Evolutionary conservation across 2,797 vertebrate species (phyloP).

Genomic region (Masticophis lateralis): DNA sequence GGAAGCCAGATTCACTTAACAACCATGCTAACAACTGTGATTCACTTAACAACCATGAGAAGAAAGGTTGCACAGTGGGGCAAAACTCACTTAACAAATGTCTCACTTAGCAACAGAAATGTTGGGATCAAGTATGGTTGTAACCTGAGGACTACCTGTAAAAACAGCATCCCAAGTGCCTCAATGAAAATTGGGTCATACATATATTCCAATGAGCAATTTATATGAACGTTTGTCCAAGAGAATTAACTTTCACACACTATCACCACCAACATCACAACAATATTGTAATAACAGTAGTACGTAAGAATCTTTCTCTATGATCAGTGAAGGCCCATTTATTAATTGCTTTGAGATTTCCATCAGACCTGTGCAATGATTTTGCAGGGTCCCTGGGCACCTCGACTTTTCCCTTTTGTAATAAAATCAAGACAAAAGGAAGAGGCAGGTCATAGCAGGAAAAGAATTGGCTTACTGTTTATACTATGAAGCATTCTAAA

Average conservation of each 20-base stretch:
- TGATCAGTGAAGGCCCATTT: background rate
- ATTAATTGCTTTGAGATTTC: background rate
- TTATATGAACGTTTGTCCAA: conserved; percentile 54
- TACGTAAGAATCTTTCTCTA: background rate
- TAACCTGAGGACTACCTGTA: background rate
- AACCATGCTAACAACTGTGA: no score
- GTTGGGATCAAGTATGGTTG: no score
- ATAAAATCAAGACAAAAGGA: background rate
- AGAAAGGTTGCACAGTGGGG: no score
- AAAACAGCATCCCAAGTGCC: conserved; percentile 23
- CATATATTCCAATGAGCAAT: conserved; percentile 46
- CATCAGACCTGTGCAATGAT: background rate
- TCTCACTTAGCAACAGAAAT: no score
- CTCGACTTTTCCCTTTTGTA: background rate
- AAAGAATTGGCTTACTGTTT: background rate
- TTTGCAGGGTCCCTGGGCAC: background rate
- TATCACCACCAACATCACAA: background rate
- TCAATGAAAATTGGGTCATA: conserved; percentile 44
- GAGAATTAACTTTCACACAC: conserved; percentile 40
- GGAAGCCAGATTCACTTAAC: no score
- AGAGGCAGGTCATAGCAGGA: background rate
- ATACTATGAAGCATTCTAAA: background rate
- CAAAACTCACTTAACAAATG: no score
- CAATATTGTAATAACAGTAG: conserved; percentile 19
- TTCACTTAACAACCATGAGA: no score